Conservation (phyloP, 2,797 vertebrate genomes). For the Spinus pinus region DNA sequence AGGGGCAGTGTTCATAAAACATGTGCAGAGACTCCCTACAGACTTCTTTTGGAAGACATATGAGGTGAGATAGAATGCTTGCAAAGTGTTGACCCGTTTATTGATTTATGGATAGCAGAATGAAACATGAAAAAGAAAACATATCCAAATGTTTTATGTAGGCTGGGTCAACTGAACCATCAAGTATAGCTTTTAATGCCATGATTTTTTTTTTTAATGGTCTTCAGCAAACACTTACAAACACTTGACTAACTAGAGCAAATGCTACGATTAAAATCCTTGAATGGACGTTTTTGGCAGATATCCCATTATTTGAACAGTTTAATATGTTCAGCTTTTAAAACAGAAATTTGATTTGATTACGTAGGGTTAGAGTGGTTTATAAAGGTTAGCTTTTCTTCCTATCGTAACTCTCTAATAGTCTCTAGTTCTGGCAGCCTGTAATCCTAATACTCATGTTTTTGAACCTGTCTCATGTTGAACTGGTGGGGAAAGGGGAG, state of each 20-base stretch:
- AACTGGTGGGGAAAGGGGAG: not conserved
- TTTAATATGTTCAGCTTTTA: not conserved
- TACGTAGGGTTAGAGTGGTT: not conserved
- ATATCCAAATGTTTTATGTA: not conserved
- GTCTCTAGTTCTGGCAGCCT: not conserved
- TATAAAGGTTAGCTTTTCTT: constrained; percentile 8
- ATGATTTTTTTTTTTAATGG: not conserved
- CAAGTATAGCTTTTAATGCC: not conserved
- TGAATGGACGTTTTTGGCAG: not conserved
- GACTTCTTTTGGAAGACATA: not conserved
- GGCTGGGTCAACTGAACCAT: not conserved
- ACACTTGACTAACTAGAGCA: not conserved
- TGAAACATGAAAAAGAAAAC: not conserved
- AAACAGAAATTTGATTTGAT: constrained; percentile 1
- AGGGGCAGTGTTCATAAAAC: not conserved
- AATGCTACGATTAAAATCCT: not conserved
- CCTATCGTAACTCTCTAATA: not conserved
- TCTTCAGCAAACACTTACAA: not conserved
- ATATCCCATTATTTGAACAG: not conserved
- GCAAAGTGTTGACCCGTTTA: not conserved
- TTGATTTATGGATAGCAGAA: not conserved
- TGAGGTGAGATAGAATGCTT: not conserved
- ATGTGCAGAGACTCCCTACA: not conserved
- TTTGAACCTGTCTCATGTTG: not conserved
- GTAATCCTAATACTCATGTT: not conserved